Conservation (phyloP, 2,113 vertebrate species). For the Equus przewalskii region DNA sequence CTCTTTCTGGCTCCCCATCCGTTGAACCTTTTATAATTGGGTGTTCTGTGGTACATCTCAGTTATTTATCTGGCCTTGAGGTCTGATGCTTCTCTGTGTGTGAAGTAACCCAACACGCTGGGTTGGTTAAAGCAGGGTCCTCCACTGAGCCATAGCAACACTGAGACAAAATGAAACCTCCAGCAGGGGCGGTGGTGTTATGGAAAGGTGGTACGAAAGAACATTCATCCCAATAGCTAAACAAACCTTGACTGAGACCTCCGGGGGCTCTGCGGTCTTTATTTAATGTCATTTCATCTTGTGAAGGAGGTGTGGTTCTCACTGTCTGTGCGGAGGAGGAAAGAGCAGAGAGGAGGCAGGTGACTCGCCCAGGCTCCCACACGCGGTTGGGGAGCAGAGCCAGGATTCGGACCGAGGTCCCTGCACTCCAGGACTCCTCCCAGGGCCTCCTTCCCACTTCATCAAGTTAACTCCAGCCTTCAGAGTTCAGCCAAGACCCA, state of each 20-base stretch:
- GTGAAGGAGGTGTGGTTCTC: fast-evolving
- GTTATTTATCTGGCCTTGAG: neutral
- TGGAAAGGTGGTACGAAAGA: fast-evolving
- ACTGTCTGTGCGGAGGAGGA: neutral
- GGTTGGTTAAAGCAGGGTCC: neutral
- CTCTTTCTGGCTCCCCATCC: fast-evolving
- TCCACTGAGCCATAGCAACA: neutral
- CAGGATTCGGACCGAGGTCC: neutral
- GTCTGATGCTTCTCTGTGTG: neutral
- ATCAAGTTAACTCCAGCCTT: neutral
- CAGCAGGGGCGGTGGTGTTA: neutral
- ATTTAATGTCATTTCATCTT: neutral
- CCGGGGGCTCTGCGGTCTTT: fast-evolving
- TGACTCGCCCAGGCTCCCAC: no score
- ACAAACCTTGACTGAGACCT: neutral
- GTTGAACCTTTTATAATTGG: fast-evolving
- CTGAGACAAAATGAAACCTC: neutral
- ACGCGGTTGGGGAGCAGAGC: neutral
- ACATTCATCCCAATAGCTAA: fast-evolving
- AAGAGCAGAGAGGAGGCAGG: neutral
- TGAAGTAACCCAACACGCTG: no score
- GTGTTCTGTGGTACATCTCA: neutral
- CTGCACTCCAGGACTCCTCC: neutral
- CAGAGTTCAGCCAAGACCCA: neutral
- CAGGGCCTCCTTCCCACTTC: no score